phyloP scores from a whole-genome alignment of 2,888 invertebrate genomes.

The Eilema depressum region DNA sequence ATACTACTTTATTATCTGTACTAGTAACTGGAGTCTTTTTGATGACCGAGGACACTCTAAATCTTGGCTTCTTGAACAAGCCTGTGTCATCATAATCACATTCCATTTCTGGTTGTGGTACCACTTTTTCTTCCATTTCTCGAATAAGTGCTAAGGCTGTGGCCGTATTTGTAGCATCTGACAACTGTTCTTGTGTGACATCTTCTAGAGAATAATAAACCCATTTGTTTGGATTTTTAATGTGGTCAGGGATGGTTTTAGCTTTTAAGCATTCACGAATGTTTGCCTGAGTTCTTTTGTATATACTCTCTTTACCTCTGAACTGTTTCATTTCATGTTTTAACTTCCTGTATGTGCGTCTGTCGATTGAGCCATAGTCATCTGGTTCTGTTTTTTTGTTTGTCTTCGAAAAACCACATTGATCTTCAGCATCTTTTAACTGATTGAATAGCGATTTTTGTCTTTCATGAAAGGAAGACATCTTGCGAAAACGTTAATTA shows the following conservation, averaged over 20 bases:
- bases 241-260: conserved; percentile 78
- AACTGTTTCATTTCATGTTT: conserved; percentile 88
- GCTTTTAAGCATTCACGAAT: conserved; percentile 86
- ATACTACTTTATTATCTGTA: conserved; percentile 73
- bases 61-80: conserved; percentile 78
- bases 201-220: conserved; percentile 93
- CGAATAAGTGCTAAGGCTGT: conserved; percentile 93
- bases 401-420: conserved; percentile 74
- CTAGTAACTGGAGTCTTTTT: conserved; percentile 56
- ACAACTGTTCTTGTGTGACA: conserved; percentile 91
- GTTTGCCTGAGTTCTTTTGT: conserved; percentile 91
- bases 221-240: conserved; percentile 94
- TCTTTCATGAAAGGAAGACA: conserved; percentile 86
- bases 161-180: conserved; percentile 91
- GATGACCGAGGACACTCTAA: conserved; percentile 70
- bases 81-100: conserved; percentile 59
- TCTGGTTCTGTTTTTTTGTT: conserved; percentile 66
- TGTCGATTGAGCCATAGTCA: conserved; percentile 71
- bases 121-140: conserved; percentile 87
- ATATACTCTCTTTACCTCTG: conserved; percentile 92
- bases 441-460: conserved; percentile 91
- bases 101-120: conserved; percentile 59
- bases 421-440: conserved; percentile 88
- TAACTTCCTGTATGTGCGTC: conserved; percentile 70
- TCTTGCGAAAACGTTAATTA: conserved; percentile 33